Conservation (phyloP, 2,797 vertebrate species). For the Acanthurus tractus region DNA sequence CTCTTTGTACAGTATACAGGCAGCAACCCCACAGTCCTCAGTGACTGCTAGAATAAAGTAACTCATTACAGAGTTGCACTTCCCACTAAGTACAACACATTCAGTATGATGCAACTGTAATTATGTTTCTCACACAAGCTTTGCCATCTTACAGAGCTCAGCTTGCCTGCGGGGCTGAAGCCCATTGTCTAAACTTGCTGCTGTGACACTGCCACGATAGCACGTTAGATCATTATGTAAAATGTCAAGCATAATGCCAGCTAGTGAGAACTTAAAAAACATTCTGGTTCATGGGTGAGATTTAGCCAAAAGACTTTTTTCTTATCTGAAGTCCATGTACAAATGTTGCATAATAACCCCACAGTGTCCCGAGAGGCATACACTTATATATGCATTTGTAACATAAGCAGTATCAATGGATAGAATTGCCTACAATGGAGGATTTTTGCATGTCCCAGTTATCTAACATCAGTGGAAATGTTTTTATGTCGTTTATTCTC, state of each 20-base stretch:
- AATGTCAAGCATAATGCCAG: background rate
- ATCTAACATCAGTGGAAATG: background rate
- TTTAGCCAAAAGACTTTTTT: background rate
- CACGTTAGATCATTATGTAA: slow-evolving; percentile 5
- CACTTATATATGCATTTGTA: background rate
- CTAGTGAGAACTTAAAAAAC: background rate
- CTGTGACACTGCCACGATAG: background rate
- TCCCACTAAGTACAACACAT: background rate
- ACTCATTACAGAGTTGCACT: slow-evolving; percentile 18
- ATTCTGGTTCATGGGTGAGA: background rate
- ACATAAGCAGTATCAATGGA: background rate
- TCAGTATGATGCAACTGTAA: slow-evolving; percentile 6
- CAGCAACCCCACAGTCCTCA: slow-evolving; percentile 7
- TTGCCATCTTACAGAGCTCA: background rate
- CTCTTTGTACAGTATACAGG: background rate
- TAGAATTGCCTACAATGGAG: background rate
- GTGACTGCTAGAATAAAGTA: background rate
- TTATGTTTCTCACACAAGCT: slow-evolving; percentile 9
- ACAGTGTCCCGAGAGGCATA: background rate
- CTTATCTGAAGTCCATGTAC: background rate
- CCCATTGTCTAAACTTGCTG: background rate
- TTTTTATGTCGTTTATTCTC: no score
- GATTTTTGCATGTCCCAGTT: background rate
- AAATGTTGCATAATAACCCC: background rate
- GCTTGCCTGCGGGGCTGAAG: background rate